Evolutionary conservation across 1,140 invertebrate genomes (phyloP).

Genomic region (Stegodyphus dumicola): DNA sequence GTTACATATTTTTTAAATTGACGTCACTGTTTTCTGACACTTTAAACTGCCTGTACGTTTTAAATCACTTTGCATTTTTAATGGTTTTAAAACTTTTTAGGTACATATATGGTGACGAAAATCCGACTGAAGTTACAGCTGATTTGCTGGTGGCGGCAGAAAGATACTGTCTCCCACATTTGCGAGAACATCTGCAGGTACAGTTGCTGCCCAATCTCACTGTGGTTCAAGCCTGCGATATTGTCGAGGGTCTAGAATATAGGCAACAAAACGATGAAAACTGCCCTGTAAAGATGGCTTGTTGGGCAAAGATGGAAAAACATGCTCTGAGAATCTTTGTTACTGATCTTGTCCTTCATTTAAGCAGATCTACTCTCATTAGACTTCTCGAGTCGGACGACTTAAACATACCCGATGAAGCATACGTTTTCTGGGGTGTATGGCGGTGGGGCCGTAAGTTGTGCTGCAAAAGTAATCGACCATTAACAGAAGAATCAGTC

Average conservation of each 20-base stretch:
- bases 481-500: neutral
- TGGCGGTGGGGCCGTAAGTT: slow-evolving; percentile 38
- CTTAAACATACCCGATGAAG: slow-evolving; percentile 38
- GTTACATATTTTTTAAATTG: no score
- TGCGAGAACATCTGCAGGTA: slow-evolving; percentile 4
- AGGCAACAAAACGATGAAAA: neutral
- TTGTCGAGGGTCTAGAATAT: slow-evolving; percentile 13
- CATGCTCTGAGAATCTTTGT: slow-evolving; percentile 12
- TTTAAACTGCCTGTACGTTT: no score
- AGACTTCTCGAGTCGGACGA: slow-evolving; percentile 3
- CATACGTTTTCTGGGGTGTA: slow-evolving; percentile 15
- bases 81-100: neutral
- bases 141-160: neutral
- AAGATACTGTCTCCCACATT: neutral
- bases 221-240: neutral
- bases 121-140: slow-evolving; percentile 18
- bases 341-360: slow-evolving; percentile 20
- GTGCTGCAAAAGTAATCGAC: neutral
- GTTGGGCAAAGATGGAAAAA: neutral
- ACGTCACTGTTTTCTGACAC: no score
- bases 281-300: slow-evolving; percentile 6
- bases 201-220: neutral
- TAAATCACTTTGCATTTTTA: no score
- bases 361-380: neutral
- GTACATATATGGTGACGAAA: slow-evolving; percentile 14